A percentile compares a stretch with the other conserved stretches of the same genome.
phyloP scores from a whole-genome alignment of 2,797 vertebrate species.

The Poeciliopsis gracilis region DNA sequence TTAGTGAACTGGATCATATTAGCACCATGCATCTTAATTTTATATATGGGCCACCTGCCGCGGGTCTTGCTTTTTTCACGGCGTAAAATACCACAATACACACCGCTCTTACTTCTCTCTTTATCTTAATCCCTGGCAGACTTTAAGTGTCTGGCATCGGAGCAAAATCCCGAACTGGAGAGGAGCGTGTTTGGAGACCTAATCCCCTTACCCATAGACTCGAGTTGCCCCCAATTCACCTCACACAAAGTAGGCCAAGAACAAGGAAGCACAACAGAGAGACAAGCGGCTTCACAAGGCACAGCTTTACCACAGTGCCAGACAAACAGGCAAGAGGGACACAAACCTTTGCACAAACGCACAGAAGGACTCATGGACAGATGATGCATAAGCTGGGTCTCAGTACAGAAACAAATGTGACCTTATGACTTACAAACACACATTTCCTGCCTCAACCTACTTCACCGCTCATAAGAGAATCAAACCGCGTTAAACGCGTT shows the following conservation, averaged over 20 bases:
- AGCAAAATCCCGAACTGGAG: constrained; percentile 82
- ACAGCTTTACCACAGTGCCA: constrained; percentile 61
- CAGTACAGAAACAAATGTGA: constrained; percentile 23
- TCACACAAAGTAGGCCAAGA: constrained; percentile 83
- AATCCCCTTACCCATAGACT: constrained; percentile 81
- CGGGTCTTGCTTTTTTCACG: constrained; percentile 58
- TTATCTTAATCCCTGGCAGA: constrained; percentile 84
- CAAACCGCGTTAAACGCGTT: not conserved
- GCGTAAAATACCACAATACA: constrained; percentile 68
- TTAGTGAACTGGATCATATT: constrained; percentile 69
- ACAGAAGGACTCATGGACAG: constrained; percentile 49
- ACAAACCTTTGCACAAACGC: constrained; percentile 32
- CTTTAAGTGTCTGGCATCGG: constrained; percentile 83
- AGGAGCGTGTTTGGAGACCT: constrained; percentile 77
- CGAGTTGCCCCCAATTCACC: constrained; percentile 81
- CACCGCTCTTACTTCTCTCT: constrained; percentile 78
- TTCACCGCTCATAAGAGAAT: not conserved
- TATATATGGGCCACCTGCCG: constrained; percentile 55
- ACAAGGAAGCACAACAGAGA: constrained; percentile 77
- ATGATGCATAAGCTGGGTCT: constrained; percentile 56
- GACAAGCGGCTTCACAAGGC: constrained; percentile 66
- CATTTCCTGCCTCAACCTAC: not conserved
- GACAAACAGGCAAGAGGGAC: constrained; percentile 55
- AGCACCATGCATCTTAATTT: constrained; percentile 49
- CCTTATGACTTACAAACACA: constrained; percentile 35